Base-by-base conservation (phyloP, 2,797 vertebrate genomes). In the Epinephelus coioides region DNA sequence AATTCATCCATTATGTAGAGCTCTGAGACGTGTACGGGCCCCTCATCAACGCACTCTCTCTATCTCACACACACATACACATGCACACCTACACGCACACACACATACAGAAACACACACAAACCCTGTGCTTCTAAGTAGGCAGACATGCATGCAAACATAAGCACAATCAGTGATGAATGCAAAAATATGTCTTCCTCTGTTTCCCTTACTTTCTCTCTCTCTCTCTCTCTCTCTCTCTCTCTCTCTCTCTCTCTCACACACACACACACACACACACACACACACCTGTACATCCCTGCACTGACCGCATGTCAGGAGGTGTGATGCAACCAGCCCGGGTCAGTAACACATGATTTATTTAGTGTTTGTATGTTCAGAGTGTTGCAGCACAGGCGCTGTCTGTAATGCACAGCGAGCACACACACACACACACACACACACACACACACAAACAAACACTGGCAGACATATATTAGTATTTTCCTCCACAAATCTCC, bases 1-100 rank as follows among this genome's bases (percentile, higher is more conserved):
- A 63, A 81, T 79, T 88, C 88, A 89, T 92, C 84, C 88, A 91
- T 91, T 87, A 91, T 92, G 83, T 81, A 91, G 80, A 74, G 66
- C 43, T 74, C 50, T 47, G 76, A 79, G 72, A 79, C 38, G 1
- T 10, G 59, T 10, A 69, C n/a, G 18, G 46, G 64, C 53, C 55
- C 38, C 38, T 65, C 71, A 18, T 67, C 38, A 23, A 25, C 34
- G 11, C 46, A 18, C 71, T 34, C 34, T 34, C 34, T 34, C 34
- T 34, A 34, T 59, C 65, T 53, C 53, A 47, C 66, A 60, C 62
- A 67, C 54, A 47, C 62, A 60, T 14, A 54, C 60, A 51, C 50
- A 76, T 67, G 55, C 54, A 50, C 51, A 73, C 77, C 60, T 63
- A 72, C 56, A 57, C 59, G 63, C 57, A 60, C 72, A 57, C 46